A percentile compares a stretch with the other conserved stretches of the same genome.
Evolutionary conservation across 2,797 vertebrate genomes (phyloP).

Genomic region (Urophycis tenuis): DNA sequence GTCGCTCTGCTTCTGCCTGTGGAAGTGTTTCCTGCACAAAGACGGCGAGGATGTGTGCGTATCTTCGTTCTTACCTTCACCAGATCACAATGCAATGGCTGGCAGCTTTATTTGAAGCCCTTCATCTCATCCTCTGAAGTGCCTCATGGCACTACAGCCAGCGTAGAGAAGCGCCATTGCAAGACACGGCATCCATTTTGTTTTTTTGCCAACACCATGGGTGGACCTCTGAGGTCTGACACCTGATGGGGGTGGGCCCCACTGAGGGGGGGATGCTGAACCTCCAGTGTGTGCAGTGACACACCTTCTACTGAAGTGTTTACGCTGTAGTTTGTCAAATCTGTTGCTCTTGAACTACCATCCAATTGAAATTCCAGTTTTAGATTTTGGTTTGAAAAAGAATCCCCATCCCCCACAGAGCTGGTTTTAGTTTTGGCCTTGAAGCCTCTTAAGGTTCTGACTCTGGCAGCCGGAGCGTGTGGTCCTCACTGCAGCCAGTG

Average conservation of each 20-base stretch:
- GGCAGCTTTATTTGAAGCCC: not conserved
- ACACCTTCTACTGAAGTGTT: too few relatives aligned
- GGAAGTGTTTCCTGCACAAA: conserved; percentile 75
- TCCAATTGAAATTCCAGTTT: not conserved
- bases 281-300: not conserved
- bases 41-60: conserved; percentile 55
- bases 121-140: not conserved
- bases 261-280: too few relatives aligned
- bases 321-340: not conserved
- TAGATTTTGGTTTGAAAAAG: not conserved
- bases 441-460: not conserved
- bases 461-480: not conserved
- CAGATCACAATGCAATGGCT: not conserved
- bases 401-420: not conserved
- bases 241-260: too few relatives aligned
- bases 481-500: not conserved
- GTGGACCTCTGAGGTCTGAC: too few relatives aligned
- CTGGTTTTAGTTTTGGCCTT: too few relatives aligned
- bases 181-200: not conserved
- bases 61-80: not conserved
- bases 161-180: not conserved
- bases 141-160: too few relatives aligned
- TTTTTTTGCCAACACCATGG: too few relatives aligned
- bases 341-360: not conserved
- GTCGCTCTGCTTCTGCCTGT: conserved; percentile 75